Percentiles rank a stretch among this genome's conserved stretches.
phyloP scores from a whole-genome alignment of 2,888 invertebrate species.

The Yponomeuta sedellus region DNA sequence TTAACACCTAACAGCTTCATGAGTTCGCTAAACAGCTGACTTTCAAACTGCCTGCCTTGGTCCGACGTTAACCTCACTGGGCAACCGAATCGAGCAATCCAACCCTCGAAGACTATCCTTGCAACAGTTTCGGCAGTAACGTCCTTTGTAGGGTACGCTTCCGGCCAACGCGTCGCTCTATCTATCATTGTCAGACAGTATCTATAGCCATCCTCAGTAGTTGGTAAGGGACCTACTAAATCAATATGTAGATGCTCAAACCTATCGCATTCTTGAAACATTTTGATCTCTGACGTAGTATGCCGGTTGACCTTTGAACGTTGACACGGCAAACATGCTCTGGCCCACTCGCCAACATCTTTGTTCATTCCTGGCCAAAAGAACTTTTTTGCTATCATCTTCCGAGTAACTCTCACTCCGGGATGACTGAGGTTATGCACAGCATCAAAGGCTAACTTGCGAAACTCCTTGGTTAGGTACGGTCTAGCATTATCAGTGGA shows the following conservation, averaged over 20 bases:
- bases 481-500: slow-evolving; percentile 22
- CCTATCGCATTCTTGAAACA: slow-evolving; percentile 2
- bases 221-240: slow-evolving; percentile 16
- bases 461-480: slow-evolving; percentile 23
- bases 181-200: slow-evolving; percentile 28
- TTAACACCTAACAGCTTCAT: slow-evolving; percentile 21
- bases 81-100: slow-evolving; percentile 17
- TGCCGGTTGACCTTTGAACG: slow-evolving; percentile 16
- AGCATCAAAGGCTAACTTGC: slow-evolving; percentile 20
- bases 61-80: slow-evolving; percentile 30
- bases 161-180: slow-evolving; percentile 25
- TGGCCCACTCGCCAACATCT: slow-evolving; percentile 13
- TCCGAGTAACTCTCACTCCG: slow-evolving; percentile 15
- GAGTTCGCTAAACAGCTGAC: slow-evolving; percentile 31
- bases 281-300: slow-evolving; percentile 6
- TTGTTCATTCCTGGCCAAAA: slow-evolving; percentile 18
- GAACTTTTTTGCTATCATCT: slow-evolving; percentile 11
- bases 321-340: slow-evolving; percentile 14
- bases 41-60: slow-evolving; percentile 40
- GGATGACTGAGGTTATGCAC: slow-evolving; percentile 24
- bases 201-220: slow-evolving; percentile 22
- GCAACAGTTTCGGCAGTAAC: slow-evolving; percentile 28
- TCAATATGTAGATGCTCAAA: slow-evolving; percentile 18
- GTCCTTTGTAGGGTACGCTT: slow-evolving; percentile 24
- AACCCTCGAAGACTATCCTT: slow-evolving; percentile 12